These are phyloP conservation scores for Fragum whitleyi DNA, from an alignment of 2,888 invertebrate genomes.

Conservation along the genomic window DNA sequence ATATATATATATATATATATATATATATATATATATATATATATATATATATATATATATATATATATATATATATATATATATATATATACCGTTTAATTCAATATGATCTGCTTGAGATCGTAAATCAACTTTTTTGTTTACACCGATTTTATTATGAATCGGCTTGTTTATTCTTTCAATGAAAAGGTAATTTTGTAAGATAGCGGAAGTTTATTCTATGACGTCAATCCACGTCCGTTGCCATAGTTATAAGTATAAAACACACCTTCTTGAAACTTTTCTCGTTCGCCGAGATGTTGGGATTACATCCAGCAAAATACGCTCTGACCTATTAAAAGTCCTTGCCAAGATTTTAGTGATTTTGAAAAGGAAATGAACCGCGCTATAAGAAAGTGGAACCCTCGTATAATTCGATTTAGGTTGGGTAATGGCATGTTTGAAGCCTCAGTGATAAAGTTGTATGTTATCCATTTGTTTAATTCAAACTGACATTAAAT, in stretches of 20 bases:
- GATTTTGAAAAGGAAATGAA: slow-evolving; percentile 30
- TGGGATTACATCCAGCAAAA: slow-evolving; percentile 18
- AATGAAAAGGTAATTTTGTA: slow-evolving; percentile 59
- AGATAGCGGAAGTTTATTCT: slow-evolving; percentile 59
- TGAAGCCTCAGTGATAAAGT: no score
- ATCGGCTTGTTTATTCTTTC: slow-evolving; percentile 30
- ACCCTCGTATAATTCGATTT: no score
- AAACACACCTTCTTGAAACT: slow-evolving; percentile 20
- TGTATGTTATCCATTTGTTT: no score
- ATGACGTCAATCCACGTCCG: slow-evolving; percentile 54
- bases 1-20: no score
- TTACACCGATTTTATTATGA: background rate
- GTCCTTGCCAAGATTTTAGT: slow-evolving; percentile 17
- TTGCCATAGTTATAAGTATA: slow-evolving; percentile 43
- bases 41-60: no score
- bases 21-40: no score
- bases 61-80: no score
- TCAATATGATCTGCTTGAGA: no score
- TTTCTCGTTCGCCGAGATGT: slow-evolving; percentile 1
- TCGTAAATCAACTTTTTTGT: background rate
- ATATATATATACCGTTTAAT: no score
- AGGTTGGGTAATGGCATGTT: no score
- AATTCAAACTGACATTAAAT: no score
- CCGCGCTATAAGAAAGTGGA: background rate
- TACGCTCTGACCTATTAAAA: slow-evolving; percentile 17